Evolutionary conservation across 2,113 vertebrate genomes (phyloP).

Genomic region (Indicator indicator): DNA sequence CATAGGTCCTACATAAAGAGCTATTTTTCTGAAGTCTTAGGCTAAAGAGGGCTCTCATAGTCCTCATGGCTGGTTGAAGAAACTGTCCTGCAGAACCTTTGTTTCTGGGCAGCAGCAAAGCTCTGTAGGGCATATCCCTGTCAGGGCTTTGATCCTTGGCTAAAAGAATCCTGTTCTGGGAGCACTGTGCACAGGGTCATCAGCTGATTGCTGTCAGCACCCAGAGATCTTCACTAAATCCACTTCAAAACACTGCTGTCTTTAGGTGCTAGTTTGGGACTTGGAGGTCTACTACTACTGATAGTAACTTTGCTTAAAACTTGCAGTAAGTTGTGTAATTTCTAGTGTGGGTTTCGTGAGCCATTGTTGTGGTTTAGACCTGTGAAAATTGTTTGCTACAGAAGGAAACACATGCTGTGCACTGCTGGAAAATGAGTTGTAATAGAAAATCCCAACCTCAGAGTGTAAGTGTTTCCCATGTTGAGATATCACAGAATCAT

Average conservation of each 20-base stretch:
- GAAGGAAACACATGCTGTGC: rapidly evolving
- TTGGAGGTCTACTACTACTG: too few relatives aligned
- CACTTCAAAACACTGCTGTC: rapidly evolving
- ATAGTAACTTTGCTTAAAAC: not conserved
- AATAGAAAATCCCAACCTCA: not conserved
- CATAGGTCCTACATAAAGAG: not conserved
- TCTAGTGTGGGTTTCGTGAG: not conserved
- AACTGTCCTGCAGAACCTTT: not conserved
- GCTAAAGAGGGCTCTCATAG: not conserved
- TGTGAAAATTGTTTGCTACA: not conserved
- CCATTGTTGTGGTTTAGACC: rapidly evolving
- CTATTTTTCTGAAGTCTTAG: too few relatives aligned
- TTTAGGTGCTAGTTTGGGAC: not conserved
- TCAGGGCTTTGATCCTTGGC: not conserved
- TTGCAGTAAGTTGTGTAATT: not conserved
- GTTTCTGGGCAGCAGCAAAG: rapidly evolving
- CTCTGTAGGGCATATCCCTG: rapidly evolving
- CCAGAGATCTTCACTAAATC: rapidly evolving
- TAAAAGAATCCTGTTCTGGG: not conserved
- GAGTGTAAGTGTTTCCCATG: too few relatives aligned
- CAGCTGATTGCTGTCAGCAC: too few relatives aligned
- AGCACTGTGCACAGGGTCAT: rapidly evolving
- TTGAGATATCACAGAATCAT: too few relatives aligned
- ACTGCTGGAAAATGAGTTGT: not conserved
- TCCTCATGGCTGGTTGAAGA: not conserved